A percentile compares a stretch with the other conserved stretches of the same genome.
Conservation (phyloP, 2,113 vertebrate genomes). For the human region DNA sequence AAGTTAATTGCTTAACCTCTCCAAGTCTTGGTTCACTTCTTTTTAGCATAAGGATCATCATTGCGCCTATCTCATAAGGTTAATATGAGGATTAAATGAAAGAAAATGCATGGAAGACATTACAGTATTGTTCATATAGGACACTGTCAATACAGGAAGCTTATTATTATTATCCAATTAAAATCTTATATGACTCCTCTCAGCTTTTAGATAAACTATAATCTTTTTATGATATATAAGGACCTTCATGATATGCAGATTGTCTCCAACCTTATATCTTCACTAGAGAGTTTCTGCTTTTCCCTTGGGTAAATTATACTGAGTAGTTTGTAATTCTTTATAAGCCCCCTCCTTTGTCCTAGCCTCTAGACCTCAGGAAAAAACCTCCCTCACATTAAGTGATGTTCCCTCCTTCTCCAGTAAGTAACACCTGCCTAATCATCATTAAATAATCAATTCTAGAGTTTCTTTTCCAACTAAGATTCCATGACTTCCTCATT, state of each 20-base stretch:
- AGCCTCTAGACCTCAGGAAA: not conserved
- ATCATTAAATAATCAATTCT: not conserved
- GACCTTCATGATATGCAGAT: not conserved
- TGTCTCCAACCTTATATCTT: not conserved
- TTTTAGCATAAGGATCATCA: not conserved
- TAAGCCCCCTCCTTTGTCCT: not conserved
- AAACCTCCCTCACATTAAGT: not conserved
- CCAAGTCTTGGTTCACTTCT: not conserved
- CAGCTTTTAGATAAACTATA: not conserved
- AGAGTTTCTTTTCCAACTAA: not conserved
- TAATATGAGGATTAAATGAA: constrained; percentile 17
- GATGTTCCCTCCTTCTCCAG: too few relatives aligned
- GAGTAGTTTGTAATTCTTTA: not conserved
- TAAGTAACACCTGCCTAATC: not conserved
- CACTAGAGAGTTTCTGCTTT: not conserved
- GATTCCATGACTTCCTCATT: not conserved
- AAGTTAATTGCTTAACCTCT: not conserved
- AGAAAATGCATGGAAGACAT: not conserved
- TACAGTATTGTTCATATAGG: not conserved
- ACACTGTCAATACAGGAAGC: not conserved
- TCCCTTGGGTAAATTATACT: not conserved
- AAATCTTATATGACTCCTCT: not conserved
- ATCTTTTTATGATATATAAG: not conserved
- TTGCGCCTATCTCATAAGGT: not conserved
- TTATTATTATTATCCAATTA: not conserved